These are phyloP conservation scores for Patella depressa DNA, from an alignment of 2,888 invertebrate species.

Conservation along the genomic window DNA sequence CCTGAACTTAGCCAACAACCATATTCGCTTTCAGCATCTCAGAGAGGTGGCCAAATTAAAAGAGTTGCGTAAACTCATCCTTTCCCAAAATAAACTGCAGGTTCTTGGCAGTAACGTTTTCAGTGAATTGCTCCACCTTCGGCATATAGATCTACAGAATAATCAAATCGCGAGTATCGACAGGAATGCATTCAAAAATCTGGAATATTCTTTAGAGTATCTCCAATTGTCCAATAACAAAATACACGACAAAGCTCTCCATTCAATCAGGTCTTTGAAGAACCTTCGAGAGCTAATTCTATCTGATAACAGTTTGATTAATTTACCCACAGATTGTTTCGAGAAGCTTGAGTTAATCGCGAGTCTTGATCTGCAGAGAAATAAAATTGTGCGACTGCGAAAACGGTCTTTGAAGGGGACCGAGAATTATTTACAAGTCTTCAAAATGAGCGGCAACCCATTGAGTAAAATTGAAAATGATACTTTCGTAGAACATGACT, in stretches of 20 bases:
- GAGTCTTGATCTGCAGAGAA: conserved; percentile 28
- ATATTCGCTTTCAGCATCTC: conserved; percentile 24
- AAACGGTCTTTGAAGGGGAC: conserved; percentile 27
- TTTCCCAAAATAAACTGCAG: conserved; percentile 30
- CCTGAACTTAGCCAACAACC: conserved; percentile 26
- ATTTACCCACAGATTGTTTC: conserved; percentile 17
- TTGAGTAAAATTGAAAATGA: conserved; percentile 21
- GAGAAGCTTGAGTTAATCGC: conserved; percentile 24
- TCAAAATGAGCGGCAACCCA: conserved; percentile 31
- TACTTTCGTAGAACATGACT: conserved; percentile 23
- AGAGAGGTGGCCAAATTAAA: conserved; percentile 25
- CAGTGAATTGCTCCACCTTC: conserved; percentile 27
- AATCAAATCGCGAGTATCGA: conserved; percentile 28
- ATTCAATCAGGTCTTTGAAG: conserved; percentile 19
- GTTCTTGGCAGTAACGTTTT: conserved; percentile 25
- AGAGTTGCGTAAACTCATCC: conserved; percentile 28
- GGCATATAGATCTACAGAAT: conserved; percentile 16
- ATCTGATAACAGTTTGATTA: conserved; percentile 26
- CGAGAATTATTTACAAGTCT: conserved; percentile 28
- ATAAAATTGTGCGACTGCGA: conserved; percentile 26
- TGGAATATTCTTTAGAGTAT: conserved; percentile 30
- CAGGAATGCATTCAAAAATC: conserved; percentile 25
- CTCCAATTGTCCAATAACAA: conserved; percentile 26
- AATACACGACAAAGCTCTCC: conserved; percentile 25
- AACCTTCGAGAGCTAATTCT: conserved; percentile 36